Percentiles rank a stretch among this genome's conserved stretches.
Evolutionary conservation across 1,140 invertebrate genomes (phyloP).

Genomic region (Drosophila subpulchrella): DNA sequence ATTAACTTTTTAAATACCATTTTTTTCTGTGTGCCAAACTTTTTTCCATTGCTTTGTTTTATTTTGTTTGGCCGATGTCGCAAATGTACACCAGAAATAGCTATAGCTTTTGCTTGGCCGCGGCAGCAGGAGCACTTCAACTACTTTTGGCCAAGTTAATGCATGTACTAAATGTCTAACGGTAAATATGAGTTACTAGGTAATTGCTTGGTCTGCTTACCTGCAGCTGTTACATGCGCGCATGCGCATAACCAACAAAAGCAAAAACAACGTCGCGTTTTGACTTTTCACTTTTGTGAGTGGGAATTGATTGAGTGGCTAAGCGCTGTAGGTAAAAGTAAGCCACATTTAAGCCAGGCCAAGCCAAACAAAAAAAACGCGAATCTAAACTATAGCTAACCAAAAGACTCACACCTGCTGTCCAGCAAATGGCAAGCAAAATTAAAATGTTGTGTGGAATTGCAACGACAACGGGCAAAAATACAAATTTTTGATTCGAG

Average conservation of each 20-base stretch:
- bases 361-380: conserved; percentile 16
- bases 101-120: conserved; percentile 10
- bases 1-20: background rate
- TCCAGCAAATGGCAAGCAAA: conserved; percentile 52
- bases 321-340: conserved; percentile 56
- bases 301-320: conserved; percentile 78
- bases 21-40: conserved; percentile 22
- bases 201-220: conserved; percentile 72
- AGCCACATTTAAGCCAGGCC: conserved; percentile 27
- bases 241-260: conserved; percentile 65
- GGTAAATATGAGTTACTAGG: conserved; percentile 81
- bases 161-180: conserved; percentile 81
- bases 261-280: conserved; percentile 40
- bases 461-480: conserved; percentile 30
- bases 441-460: conserved; percentile 58
- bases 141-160: conserved; percentile 65
- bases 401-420: conserved; percentile 75
- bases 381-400: conserved; percentile 53
- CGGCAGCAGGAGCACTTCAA: conserved; percentile 41
- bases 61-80: conserved; percentile 51
- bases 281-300: conserved; percentile 80
- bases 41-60: conserved; percentile 36
- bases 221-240: conserved; percentile 57
- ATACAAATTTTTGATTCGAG: conserved; percentile 31
- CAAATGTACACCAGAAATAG: conserved; percentile 48